Evolutionary conservation across 2,797 vertebrate species (phyloP).

Genomic region (Sylvia borin): DNA sequence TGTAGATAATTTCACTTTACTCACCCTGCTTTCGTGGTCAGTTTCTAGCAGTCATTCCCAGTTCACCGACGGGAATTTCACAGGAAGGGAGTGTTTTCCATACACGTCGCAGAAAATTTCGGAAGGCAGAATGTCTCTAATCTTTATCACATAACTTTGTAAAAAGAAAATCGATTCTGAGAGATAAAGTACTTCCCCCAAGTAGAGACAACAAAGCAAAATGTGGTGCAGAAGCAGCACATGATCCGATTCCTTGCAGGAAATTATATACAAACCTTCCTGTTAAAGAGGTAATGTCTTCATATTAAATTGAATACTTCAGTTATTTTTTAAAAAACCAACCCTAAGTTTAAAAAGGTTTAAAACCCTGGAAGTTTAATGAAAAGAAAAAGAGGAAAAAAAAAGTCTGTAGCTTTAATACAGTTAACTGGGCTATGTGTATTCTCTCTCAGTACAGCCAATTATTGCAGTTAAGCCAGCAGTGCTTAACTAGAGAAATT

Average conservation of each 20-base stretch:
- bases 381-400: background rate
- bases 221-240: background rate
- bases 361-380: background rate
- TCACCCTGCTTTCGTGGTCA: background rate
- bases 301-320: background rate
- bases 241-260: background rate
- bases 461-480: background rate
- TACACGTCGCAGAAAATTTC: background rate
- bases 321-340: background rate
- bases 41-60: background rate
- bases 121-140: background rate
- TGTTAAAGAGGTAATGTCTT: background rate
- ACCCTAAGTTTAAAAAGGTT: background rate
- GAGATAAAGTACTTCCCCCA: background rate
- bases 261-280: background rate
- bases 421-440: background rate
- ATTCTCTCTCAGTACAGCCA: background rate
- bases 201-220: background rate
- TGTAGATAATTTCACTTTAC: background rate
- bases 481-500: constrained; percentile 4
- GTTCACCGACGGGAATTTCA: background rate
- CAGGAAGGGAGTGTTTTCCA: background rate
- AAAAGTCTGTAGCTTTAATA: background rate
- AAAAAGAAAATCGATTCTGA: background rate
- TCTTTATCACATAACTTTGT: background rate